These are phyloP conservation scores for Drosophila cognata DNA, from an alignment of 2,888 invertebrate species.

Conservation along the genomic window DNA sequence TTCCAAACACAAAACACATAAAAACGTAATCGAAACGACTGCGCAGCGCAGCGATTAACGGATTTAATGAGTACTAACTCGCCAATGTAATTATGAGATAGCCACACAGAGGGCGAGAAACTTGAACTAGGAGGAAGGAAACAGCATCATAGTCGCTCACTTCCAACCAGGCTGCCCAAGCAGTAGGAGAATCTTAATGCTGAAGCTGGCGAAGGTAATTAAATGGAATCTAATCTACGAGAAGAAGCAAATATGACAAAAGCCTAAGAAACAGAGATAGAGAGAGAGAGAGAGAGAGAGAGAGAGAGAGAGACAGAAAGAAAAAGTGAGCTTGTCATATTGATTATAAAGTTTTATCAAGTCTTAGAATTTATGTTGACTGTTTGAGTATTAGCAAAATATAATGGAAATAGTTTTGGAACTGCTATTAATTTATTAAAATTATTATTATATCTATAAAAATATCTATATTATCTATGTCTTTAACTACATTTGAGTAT, in stretches of 20 bases:
- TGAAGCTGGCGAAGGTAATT: constrained; percentile 30
- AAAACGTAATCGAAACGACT: constrained; percentile 54
- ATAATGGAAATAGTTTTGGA: not conserved
- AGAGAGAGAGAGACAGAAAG: too few species aligned
- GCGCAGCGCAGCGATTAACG: constrained; percentile 67
- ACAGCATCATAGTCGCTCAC: not conserved
- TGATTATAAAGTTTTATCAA: not conserved
- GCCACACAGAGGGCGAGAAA: not conserved
- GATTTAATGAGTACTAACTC: constrained; percentile 79
- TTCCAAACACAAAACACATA: constrained; percentile 62
- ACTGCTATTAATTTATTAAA: not conserved
- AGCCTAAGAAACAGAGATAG: not conserved
- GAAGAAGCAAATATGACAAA: constrained; percentile 9
- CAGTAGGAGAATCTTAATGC: not conserved
- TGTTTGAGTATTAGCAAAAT: not conserved
- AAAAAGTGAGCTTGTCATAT: not conserved
- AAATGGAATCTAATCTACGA: constrained; percentile 33
- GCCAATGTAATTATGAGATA: constrained; percentile 77
- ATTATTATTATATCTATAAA: not conserved
- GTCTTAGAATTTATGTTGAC: not conserved
- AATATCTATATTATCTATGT: not conserved
- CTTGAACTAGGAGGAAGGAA: not conserved
- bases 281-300: not conserved
- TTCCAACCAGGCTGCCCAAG: not conserved
- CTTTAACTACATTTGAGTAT: not conserved